Base-by-base conservation (phyloP, 2,113 vertebrate genomes). In the Cyphotilapia sp. region DNA sequence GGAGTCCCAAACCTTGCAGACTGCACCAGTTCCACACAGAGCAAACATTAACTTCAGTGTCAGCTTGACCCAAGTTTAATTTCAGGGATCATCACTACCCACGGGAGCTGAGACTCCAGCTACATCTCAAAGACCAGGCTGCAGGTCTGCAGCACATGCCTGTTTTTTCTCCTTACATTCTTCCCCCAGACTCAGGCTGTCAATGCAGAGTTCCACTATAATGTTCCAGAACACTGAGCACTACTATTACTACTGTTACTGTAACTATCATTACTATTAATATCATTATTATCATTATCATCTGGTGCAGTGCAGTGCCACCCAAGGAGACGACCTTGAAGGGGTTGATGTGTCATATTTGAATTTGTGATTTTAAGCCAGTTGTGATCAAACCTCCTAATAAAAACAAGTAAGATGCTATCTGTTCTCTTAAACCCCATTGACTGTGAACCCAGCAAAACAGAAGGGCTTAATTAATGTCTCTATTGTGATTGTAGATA, bases 391-490 rank as follows among this genome's bases (percentile, higher is more conserved):
- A 1, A n/a, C 31, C 6, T 35, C 59, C 59, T n/a, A 66, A 13
- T 66, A 35, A 1, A 66, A 63, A 0, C 59, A 63, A 59, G 4
- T 16, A 19, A 40, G 33, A 69, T 38, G 16, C 0, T 35, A 38
- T 40, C 33, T 38, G 4, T 24, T 42, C 66, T 45, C 5, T 27
- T 45, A 2, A 6, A 45, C n/a, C 5, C 14, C 3, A 45, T 45
- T 71, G 8, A 9, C 8, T 24, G 38, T 1, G n/a, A 71, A 42
- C n/a, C 12, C 12, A 71, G 7, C 8, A 42, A 42, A 40, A 71
- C 66, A 71, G 7, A 74, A 74, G 66, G 1, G 14, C 22, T 16
- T 74, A 24, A 17, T 45, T 45, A 16, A 71, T 24, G 13, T 45
- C n/a, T 74, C 4, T 16, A 42, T 71, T 71, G 3, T 42, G 66